phyloP scores from a whole-genome alignment of 1,140 invertebrate species.

The honey bee (Apis mellifera) region Amel_HAv3.1 CM009935.2:9375501-9376000 shows the following conservation, averaged over 20 bases:
- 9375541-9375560: conserved; percentile 46
- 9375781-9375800: conserved; percentile 12
- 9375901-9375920: conserved; percentile 74
- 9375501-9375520: conserved; percentile 21
- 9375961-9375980: conserved; percentile 69
- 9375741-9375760: conserved; percentile 1
- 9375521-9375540: conserved; percentile 21
- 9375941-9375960: conserved; percentile 42
- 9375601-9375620: conserved; percentile 29
- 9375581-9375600: background rate
- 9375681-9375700: conserved; percentile 34
- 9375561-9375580: conserved; percentile 44
- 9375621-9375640: conserved; percentile 44
- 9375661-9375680: conserved; percentile 18
- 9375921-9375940: conserved; percentile 50
- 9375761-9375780: conserved; percentile 4
- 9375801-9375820: background rate
- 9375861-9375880: conserved; percentile 64
- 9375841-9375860: conserved; percentile 59
- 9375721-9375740: background rate
- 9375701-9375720: background rate
- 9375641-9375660: conserved; percentile 44
- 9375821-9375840: conserved; percentile 27
- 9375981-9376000: conserved; percentile 38
- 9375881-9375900: conserved; percentile 61